phyloP scores from a whole-genome alignment of 1,140 invertebrate species.

The Pseudomyrmex dendroicus region DNA sequence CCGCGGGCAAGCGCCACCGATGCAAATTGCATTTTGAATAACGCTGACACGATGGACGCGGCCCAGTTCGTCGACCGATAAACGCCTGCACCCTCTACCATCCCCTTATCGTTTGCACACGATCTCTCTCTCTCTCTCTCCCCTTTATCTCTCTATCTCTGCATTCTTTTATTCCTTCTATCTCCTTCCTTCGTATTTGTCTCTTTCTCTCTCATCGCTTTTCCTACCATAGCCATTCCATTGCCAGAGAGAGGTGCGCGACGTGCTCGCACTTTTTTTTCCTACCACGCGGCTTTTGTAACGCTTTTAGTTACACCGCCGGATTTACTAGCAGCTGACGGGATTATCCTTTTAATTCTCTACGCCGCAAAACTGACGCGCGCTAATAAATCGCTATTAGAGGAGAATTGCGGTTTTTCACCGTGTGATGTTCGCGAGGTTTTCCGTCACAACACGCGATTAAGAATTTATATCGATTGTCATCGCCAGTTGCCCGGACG shows the following conservation, averaged over 20 bases:
- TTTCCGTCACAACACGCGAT: conserved; percentile 19
- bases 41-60: conserved; percentile 60
- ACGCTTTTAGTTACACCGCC: conserved; percentile 57
- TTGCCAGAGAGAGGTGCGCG: not conserved
- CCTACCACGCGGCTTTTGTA: conserved; percentile 41
- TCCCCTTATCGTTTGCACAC: conserved; percentile 6
- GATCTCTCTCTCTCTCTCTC: conserved; percentile 17
- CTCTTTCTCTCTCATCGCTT: conserved; percentile 18
- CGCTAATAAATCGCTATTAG: conserved; percentile 51
- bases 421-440: conserved; percentile 4
- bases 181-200: not conserved
- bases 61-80: conserved; percentile 54
- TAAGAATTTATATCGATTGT: conserved; percentile 41
- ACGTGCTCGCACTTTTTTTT: conserved; percentile 31
- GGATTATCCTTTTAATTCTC: conserved; percentile 60
- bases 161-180: not conserved
- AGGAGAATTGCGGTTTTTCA: conserved; percentile 37
- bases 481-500: not conserved
- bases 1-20: conserved; percentile 49
- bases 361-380: conserved; percentile 50
- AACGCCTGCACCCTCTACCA: conserved; percentile 38
- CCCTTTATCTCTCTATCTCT: conserved; percentile 10
- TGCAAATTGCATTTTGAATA: conserved; percentile 70
- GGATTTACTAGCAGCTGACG: conserved; percentile 53
- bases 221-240: not conserved